Conservation (phyloP, 2,888 invertebrate genomes). For the Athalia circularis region DNA sequence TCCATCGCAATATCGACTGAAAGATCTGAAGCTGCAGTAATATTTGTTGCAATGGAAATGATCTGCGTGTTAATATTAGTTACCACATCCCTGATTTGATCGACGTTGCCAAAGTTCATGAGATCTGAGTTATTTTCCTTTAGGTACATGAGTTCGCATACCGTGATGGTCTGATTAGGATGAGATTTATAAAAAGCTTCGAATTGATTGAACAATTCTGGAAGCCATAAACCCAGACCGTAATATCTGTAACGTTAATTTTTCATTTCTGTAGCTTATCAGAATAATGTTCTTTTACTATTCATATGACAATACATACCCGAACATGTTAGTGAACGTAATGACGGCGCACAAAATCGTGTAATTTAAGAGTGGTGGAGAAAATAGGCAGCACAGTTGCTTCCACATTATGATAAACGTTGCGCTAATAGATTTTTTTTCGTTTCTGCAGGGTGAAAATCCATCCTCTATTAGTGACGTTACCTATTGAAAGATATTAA, state of each 20-base stretch:
- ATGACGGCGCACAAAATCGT: conserved; percentile 77
- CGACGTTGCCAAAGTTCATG: neutral
- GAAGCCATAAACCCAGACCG: conserved; percentile 83
- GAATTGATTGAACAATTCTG: conserved; percentile 81
- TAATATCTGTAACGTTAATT: conserved; percentile 76
- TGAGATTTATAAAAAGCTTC: conserved; percentile 68
- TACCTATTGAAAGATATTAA: neutral
- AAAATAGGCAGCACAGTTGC: conserved; percentile 77
- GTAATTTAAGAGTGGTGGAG: conserved; percentile 75
- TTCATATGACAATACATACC: conserved; percentile 64
- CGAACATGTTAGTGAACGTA: conserved; percentile 80
- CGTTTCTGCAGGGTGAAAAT: neutral
- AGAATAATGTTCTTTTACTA: neutral
- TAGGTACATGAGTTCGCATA: conserved; percentile 69
- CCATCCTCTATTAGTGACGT: neutral
- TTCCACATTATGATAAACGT: conserved; percentile 52
- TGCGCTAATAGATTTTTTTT: neutral
- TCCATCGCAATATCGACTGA: neutral
- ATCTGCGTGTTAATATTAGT: neutral
- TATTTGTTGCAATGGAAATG: neutral
- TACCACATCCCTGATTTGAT: no score
- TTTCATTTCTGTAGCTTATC: neutral
- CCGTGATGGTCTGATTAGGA: conserved; percentile 73
- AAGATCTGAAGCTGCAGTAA: neutral
- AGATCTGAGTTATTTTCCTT: conserved; percentile 55